Conservation (phyloP, 2,797 vertebrate genomes). For the Megaceryle alcyon region DNA sequence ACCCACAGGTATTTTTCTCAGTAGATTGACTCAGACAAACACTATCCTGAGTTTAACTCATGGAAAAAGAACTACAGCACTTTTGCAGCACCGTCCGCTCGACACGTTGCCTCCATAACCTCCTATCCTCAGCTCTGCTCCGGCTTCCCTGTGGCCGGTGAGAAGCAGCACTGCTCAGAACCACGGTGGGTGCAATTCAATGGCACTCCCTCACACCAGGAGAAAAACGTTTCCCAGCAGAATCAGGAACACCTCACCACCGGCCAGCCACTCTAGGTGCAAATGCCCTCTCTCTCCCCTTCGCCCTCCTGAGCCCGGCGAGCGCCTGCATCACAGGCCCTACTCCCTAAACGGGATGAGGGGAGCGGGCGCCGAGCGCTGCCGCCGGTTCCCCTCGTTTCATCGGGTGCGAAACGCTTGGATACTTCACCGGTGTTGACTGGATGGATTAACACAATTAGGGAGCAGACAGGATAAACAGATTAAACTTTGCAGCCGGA, state of each 20-base stretch:
- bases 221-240: neutral
- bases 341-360: neutral
- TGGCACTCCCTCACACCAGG: too few species aligned
- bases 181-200: neutral
- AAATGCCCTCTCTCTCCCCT: neutral
- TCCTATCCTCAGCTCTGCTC: neutral
- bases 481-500: neutral
- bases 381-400: accelerated
- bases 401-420: neutral
- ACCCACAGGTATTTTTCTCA: neutral
- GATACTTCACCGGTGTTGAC: neutral
- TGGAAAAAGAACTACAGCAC: neutral
- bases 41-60: neutral
- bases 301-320: neutral
- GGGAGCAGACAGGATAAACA: constrained; percentile 30
- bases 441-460: constrained; percentile 23
- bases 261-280: accelerated
- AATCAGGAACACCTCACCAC: neutral
- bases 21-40: neutral
- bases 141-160: neutral
- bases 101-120: neutral
- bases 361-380: accelerated
- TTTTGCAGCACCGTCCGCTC: neutral
- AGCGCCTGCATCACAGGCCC: neutral
- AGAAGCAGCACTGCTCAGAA: neutral